A percentile compares a stretch with the other conserved stretches of the same genome.
These are phyloP conservation scores for Passerina amoena DNA, from an alignment of 2,113 vertebrate genomes.

Conservation along the genomic window DNA sequence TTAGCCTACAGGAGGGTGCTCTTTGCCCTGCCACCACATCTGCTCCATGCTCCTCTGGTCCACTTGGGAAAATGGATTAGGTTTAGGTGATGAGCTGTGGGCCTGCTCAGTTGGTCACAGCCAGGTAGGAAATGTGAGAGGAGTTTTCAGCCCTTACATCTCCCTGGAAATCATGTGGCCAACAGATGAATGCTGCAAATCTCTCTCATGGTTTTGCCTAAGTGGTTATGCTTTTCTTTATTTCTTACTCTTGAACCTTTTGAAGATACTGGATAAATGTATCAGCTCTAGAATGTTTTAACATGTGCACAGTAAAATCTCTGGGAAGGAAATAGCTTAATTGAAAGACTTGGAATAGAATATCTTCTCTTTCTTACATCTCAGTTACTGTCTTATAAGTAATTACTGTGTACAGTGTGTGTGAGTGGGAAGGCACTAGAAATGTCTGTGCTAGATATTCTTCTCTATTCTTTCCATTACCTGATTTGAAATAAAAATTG, in stretches of 20 bases:
- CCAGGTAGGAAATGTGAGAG: not conserved
- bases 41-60: not conserved
- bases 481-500: constrained; percentile 40
- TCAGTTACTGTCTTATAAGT: not conserved
- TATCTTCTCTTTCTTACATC: not conserved
- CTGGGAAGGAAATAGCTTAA: not conserved
- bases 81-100: not conserved
- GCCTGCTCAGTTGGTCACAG: not conserved
- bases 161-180: not conserved
- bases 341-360: not conserved
- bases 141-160: not conserved
- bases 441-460: not conserved
- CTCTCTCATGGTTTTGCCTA: not conserved
- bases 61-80: not conserved
- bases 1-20: not conserved
- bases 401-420: not conserved
- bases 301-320: not conserved
- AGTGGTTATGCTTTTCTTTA: not conserved
- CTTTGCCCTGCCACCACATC: rapidly evolving
- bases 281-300: not conserved
- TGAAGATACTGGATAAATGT: not conserved
- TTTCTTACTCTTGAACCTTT: not conserved
- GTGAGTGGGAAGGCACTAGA: not conserved
- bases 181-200: not conserved
- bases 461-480: not conserved